Evolutionary conservation across 2,113 vertebrate species (phyloP), one percentile per base, ranked within the genome.

Genomic region (Dendropsophus ebraccatus): DNA sequence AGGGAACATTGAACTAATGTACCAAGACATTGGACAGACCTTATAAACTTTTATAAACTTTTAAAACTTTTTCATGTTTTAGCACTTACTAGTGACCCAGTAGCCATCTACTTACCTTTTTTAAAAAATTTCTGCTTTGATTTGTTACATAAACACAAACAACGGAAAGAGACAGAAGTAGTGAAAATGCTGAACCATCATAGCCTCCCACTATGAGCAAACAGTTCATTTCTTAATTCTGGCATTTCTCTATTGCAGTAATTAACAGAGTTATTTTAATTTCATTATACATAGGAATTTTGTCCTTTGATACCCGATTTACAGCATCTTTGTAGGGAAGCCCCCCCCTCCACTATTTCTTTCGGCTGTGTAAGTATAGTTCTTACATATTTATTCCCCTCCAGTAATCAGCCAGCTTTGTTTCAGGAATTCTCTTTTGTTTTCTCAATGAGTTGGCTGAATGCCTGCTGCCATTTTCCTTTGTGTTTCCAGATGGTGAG

Each of bases 251-350:
- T 41, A 65, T 65, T 79, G 50, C 83, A 56, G 86, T 87, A 87
- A 87, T 87, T 82, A 87, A 69, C 72, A 82, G 52, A 35, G 70
- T 84, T 81, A 88, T 35, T 85, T 35, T 88, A 87, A 87, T 88
- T 88, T 60, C 79, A 76, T 86, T 86, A 58, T 49, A 21, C 69
- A 50, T 10, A 76, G 69, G 83, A 28, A 45, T 62, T 69, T 78
- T 47, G 60, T 80, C 67, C 37, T 54, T 50, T 17, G 45, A 62
- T 28, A 79, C 54, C 76, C 85, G 72, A 87, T 76, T 87, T 87
- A 23, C 74, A 62, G 37, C 85, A 75, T 84, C 49, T 35, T 50
- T 73, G 67, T 35, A n/a, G 45, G n/a, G 45, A 2, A 70, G 49
- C 65, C 56, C 19, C n/a, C n/a, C 23, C 28, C 49, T 70, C 25